Evolutionary conservation across 1,140 invertebrate genomes (phyloP).

Genomic region (Anastrepha obliqua): DNA sequence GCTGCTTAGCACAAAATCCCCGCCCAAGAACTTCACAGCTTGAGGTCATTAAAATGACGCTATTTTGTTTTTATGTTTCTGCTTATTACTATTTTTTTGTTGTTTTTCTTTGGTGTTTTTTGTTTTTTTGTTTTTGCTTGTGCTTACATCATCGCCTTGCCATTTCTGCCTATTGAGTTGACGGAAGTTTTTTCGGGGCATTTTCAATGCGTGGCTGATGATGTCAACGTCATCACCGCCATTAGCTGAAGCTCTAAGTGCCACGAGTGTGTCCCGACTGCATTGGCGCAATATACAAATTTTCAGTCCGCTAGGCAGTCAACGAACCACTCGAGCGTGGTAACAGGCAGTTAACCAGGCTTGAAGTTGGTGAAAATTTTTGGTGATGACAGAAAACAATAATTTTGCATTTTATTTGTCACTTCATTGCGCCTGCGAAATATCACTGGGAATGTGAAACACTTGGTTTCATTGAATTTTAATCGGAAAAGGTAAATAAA

Average conservation of each 20-base stretch:
- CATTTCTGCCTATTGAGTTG: not conserved
- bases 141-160: not conserved
- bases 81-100: slow-evolving; percentile 35
- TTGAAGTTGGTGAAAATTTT: slow-evolving; percentile 45
- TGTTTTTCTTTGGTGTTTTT: not conserved
- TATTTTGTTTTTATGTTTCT: slow-evolving; percentile 32
- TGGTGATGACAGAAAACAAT: slow-evolving; percentile 2
- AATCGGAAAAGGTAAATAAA: no score
- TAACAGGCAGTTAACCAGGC: slow-evolving; percentile 47
- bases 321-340: slow-evolving; percentile 39
- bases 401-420: slow-evolving; percentile 45
- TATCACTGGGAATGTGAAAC: no score
- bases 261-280: not conserved
- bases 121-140: not conserved
- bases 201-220: slow-evolving; percentile 14
- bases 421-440: not conserved
- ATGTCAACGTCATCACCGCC: not conserved
- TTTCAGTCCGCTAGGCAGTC: slow-evolving; percentile 46
- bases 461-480: no score
- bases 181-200: not conserved
- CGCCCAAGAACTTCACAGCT: slow-evolving; percentile 13
- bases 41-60: slow-evolving; percentile 48
- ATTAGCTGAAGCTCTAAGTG: not conserved
- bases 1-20: not conserved
- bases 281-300: not conserved